Percentiles rank a stretch among this genome's conserved stretches.
These are phyloP conservation scores for Neoarius graeffei DNA, from an alignment of 2,113 vertebrate species.

Conservation along the genomic window DNA sequence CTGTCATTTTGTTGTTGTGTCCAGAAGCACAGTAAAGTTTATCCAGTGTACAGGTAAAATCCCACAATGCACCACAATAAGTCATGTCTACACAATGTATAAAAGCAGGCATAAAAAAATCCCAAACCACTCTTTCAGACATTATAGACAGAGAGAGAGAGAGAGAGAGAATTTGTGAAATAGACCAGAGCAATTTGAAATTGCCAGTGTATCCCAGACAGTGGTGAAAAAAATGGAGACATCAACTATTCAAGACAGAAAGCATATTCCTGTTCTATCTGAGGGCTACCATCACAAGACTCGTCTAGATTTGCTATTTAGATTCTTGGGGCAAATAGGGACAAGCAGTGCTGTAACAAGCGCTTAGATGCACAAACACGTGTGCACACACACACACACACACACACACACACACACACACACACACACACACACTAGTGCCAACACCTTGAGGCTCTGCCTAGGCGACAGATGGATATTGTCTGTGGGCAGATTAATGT, in stretches of 20 bases:
- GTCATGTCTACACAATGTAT: not conserved
- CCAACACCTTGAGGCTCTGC: conserved; percentile 68
- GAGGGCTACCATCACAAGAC: conserved; percentile 7
- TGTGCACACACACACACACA: not conserved
- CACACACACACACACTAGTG: conserved; percentile 49
- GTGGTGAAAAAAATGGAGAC: conserved; percentile 6
- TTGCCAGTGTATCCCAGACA: not conserved
- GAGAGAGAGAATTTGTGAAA: not conserved
- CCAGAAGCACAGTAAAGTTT: not conserved
- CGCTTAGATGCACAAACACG: conserved; percentile 21
- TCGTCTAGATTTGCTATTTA: conserved; percentile 29
- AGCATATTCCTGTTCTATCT: not conserved
- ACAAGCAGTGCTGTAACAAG: conserved; percentile 22
- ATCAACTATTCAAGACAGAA: conserved; percentile 25
- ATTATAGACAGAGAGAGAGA: not conserved
- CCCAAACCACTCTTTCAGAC: not conserved
- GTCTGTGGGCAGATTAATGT: conserved; percentile 74
- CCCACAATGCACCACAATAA: not conserved
- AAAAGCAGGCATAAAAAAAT: not conserved
- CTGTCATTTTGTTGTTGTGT: not conserved
- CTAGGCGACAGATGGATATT: conserved; percentile 72
- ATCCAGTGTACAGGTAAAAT: not conserved
- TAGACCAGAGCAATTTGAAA: not conserved
- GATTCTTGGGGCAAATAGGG: conserved; percentile 37
- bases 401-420: conserved; percentile 5